These are phyloP conservation scores for Pocillopora verrucosa DNA, from an alignment of 64 coral and sea anemone genomes.

Conservation along the genomic window DNA sequence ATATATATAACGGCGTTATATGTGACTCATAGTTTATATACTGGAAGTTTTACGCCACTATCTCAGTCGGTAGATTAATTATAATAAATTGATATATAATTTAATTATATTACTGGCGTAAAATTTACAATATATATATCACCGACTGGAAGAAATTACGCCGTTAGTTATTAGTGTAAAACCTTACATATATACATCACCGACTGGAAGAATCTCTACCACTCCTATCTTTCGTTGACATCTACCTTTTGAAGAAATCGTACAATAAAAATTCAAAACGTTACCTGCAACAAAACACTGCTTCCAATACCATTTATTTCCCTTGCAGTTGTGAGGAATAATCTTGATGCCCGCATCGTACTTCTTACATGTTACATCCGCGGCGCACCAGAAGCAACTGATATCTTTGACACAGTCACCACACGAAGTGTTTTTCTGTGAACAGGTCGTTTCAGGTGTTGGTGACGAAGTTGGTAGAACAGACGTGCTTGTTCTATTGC, in stretches of 20 bases:
- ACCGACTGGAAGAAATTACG: too few relatives aligned
- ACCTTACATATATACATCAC: too few relatives aligned
- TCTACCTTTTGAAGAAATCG: background rate
- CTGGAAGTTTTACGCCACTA: too few relatives aligned
- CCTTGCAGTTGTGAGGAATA: constrained; percentile 57
- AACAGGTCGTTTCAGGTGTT: constrained; percentile 39
- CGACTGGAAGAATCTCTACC: too few relatives aligned
- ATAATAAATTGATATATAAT: too few relatives aligned
- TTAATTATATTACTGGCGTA: too few relatives aligned
- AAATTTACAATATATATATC: too few relatives aligned
- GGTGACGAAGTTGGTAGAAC: constrained; percentile 32
- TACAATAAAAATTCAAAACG: background rate
- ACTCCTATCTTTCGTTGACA: too few relatives aligned
- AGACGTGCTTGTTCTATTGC: constrained; percentile 8
- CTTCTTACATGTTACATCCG: constrained; percentile 39
- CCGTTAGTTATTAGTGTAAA: too few relatives aligned
- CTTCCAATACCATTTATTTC: constrained; percentile 82
- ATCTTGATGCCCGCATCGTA: constrained; percentile 31
- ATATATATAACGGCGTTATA: too few relatives aligned
- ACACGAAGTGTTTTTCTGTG: constrained; percentile 53
- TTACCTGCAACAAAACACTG: constrained; percentile 80
- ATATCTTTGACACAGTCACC: constrained; percentile 55
- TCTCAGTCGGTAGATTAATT: too few relatives aligned
- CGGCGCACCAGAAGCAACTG: constrained; percentile 68
- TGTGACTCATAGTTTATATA: too few relatives aligned